These are phyloP conservation scores for Etheostoma perlongum DNA, from an alignment of 2,797 vertebrate genomes.

Conservation along the genomic window DNA sequence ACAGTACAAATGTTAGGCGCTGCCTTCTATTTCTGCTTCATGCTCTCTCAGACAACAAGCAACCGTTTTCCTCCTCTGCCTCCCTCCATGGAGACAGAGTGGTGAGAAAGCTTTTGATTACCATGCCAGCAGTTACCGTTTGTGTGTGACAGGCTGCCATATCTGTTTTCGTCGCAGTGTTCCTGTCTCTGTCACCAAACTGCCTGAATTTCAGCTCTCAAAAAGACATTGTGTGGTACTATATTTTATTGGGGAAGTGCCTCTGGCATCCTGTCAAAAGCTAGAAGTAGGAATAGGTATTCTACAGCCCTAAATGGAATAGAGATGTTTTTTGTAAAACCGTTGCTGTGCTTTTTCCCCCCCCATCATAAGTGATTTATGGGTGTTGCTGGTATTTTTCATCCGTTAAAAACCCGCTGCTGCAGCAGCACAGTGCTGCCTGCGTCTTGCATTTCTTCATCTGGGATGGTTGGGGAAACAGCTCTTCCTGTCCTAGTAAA, in stretches of 20 bases:
- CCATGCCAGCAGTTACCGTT: constrained; percentile 43
- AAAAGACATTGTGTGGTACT: not conserved
- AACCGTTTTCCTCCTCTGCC: constrained; percentile 9
- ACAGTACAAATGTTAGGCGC: constrained; percentile 32
- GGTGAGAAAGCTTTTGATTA: constrained; percentile 38
- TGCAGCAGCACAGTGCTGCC: constrained; percentile 10
- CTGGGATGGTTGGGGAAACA: not conserved
- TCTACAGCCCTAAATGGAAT: constrained; percentile 11
- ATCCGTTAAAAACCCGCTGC: constrained; percentile 22
- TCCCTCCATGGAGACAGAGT: constrained; percentile 25
- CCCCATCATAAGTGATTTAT: constrained; percentile 34
- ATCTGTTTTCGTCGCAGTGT: constrained; percentile 39
- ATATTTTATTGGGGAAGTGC: constrained; percentile 10
- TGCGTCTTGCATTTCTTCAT: not conserved
- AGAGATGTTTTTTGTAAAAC: constrained; percentile 4
- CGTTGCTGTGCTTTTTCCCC: not conserved
- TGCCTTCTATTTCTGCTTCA: constrained; percentile 34
- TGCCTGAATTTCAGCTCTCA: not conserved
- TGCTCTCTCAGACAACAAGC: constrained; percentile 3
- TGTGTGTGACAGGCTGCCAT: constrained; percentile 31
- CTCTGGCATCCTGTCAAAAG: constrained; percentile 4
- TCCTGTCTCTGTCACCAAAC: constrained; percentile 24
- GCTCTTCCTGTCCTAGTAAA: constrained; percentile 13
- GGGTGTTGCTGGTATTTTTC: constrained; percentile 17
- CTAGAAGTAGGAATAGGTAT: not conserved